phyloP scores from a whole-genome alignment of 2,888 invertebrate genomes.

The Anodontia alba region DNA sequence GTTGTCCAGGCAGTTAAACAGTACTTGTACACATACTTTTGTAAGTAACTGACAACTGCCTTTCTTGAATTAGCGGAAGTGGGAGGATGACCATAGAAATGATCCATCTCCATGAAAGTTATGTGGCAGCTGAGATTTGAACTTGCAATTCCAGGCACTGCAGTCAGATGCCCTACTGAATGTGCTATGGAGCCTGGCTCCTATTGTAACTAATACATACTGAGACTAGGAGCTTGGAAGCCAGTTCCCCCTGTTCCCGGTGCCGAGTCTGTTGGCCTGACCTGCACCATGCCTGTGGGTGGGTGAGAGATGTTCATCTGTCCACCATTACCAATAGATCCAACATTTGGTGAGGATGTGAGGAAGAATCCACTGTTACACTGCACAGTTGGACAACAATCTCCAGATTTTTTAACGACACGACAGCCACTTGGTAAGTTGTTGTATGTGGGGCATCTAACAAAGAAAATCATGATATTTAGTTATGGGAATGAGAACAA shows the following conservation, averaged over 20 bases:
- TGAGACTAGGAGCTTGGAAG: conserved; percentile 62
- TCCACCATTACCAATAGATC: conserved; percentile 73
- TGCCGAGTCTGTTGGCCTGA: conserved; percentile 66
- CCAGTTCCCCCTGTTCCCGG: conserved; percentile 72
- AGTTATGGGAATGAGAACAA: not conserved
- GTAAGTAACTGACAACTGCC: too few species aligned
- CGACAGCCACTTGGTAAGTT: conserved; percentile 73
- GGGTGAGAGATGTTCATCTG: conserved; percentile 63
- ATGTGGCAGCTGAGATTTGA: too few species aligned
- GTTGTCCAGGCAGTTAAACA: too few species aligned
- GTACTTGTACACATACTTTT: too few species aligned
- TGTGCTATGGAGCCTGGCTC: too few species aligned
- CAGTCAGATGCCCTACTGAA: too few species aligned
- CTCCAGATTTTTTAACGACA: conserved; percentile 53
- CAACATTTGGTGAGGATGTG: conserved; percentile 68
- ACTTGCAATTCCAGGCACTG: too few species aligned
- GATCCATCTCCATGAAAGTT: too few species aligned
- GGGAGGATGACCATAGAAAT: too few species aligned
- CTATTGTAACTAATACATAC: conserved; percentile 49
- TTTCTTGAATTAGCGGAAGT: too few species aligned
- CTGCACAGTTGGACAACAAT: conserved; percentile 66
- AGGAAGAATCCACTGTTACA: conserved; percentile 71
- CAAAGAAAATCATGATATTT: too few species aligned
- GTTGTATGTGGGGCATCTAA: conserved; percentile 75
- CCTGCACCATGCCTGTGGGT: conserved; percentile 55